Evolutionary conservation across 2,888 invertebrate species (phyloP), one percentile per base, ranked within the genome.

Genomic region (Lochmaea crataegi): DNA sequence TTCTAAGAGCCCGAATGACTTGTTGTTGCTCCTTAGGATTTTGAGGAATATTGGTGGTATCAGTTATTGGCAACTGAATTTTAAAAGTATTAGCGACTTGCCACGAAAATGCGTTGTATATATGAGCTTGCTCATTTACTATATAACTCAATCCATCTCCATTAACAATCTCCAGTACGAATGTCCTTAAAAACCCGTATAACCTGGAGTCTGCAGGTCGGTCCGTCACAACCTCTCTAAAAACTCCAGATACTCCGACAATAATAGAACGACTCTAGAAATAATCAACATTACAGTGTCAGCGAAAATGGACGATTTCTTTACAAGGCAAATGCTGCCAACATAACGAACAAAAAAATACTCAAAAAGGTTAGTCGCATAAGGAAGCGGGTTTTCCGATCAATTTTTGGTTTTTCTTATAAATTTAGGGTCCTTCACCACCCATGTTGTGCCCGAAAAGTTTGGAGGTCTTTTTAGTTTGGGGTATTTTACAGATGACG

Each of bases 201-300:
- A 89, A 61, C 53, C 87, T 87, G 67, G 90, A 90, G 10, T 73
- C 61, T 57, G 75, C 79, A 45, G 81, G 65, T 7, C 90, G 76
- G 0, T 86, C 83, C 4, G 87, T 86, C 0, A 88, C 84, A 65
- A 90, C 88, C 81, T 94, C 90, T 80, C 90, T 90, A 75, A 92
- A 89, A 0, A 94, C 87, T 14, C 94, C 94, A 68, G 87, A 88
- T 11, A 94, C 87, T 5, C 90, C 88, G 73, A 94, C 85, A n/a
- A 91, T 86, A 61, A 88, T 88, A 51, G 86, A 81, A 1, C 79
- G 77, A 0, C 87, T 87, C 90, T 87, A 26, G 26, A 58, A 58
- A 32, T 45, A 12, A 11, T 45, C 45, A 45, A 45, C 4, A 45
- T 45, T 45, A 32, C 64, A 45, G n/a, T 12, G 7, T 38, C 7